phyloP scores from a whole-genome alignment of 2,113 vertebrate species.

The Perca flavescens region DNA sequence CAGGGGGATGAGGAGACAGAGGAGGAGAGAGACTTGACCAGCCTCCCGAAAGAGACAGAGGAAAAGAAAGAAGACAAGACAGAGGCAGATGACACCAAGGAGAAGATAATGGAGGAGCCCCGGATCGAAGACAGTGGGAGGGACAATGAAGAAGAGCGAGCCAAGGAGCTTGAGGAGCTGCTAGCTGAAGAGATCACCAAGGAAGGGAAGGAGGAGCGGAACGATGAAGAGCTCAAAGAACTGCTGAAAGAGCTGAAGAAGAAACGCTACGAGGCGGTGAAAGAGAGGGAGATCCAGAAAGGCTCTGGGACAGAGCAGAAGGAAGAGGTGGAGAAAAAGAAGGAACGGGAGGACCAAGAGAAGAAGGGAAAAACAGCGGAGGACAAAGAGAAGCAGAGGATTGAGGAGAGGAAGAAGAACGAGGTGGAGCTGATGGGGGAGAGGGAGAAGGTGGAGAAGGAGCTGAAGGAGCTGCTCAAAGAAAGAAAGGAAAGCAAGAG shows the following conservation, averaged over 20 bases:
- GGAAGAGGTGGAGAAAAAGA: slow-evolving; percentile 54
- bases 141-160: slow-evolving; percentile 62
- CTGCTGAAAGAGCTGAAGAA: slow-evolving; percentile 81
- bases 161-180: slow-evolving; percentile 75
- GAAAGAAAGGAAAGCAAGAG: slow-evolving; percentile 68
- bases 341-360: slow-evolving; percentile 39
- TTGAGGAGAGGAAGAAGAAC: slow-evolving; percentile 69
- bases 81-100: slow-evolving; percentile 43
- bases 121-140: slow-evolving; percentile 57
- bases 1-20: slow-evolving; percentile 49
- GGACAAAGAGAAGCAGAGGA: slow-evolving; percentile 58
- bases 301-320: slow-evolving; percentile 30
- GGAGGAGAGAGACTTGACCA: slow-evolving; percentile 39
- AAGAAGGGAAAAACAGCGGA: slow-evolving; percentile 36
- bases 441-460: slow-evolving; percentile 82
- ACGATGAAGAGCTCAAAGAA: slow-evolving; percentile 75
- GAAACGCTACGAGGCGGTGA: slow-evolving; percentile 74
- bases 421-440: slow-evolving; percentile 84
- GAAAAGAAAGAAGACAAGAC: slow-evolving; percentile 31
- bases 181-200: slow-evolving; percentile 73
- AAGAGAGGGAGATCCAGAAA: slow-evolving; percentile 66
- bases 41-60: slow-evolving; percentile 17
- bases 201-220: slow-evolving; percentile 64
- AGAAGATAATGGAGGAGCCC: slow-evolving; percentile 63
- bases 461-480: slow-evolving; percentile 70